Conservation (phyloP, 1,140 invertebrate species). For the Whitmania pigra region DNA sequence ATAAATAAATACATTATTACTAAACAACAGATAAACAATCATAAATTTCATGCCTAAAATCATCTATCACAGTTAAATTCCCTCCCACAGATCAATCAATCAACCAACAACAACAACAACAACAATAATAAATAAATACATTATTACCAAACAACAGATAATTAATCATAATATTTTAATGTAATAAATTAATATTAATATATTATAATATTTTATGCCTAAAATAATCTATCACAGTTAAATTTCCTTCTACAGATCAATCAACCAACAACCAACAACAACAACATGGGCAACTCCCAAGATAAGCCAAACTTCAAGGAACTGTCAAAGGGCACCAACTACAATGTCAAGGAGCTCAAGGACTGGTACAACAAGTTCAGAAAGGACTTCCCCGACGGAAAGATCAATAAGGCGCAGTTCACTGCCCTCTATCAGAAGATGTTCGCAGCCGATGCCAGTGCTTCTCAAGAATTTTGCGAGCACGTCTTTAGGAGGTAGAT, state of each 20-base stretch:
- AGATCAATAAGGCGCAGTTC: slow-evolving; percentile 16
- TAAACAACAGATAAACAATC: neutral
- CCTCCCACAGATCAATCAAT: too few relatives aligned
- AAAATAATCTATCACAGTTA: too few relatives aligned
- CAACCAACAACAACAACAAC: neutral
- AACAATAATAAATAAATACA: too few relatives aligned
- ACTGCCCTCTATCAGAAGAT: slow-evolving; percentile 16
- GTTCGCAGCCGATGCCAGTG: neutral
- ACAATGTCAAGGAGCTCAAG: slow-evolving; percentile 16
- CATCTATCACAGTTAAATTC: too few relatives aligned
- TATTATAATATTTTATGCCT: too few relatives aligned
- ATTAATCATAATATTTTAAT: too few relatives aligned
- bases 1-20: slow-evolving; percentile 1
- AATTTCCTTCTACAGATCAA: too few relatives aligned
- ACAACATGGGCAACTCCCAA: slow-evolving; percentile 3
- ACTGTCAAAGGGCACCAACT: slow-evolving; percentile 21
- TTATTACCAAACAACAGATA: neutral
- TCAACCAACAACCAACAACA: neutral
- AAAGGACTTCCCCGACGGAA: slow-evolving; percentile 20
- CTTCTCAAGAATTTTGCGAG: slow-evolving; percentile 10
- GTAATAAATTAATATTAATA: too few relatives aligned
- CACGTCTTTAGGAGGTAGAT: slow-evolving; percentile 14
- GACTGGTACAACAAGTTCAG: slow-evolving; percentile 24
- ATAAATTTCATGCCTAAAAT: too few relatives aligned
- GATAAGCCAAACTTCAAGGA: slow-evolving; percentile 19